phyloP scores from a whole-genome alignment of 1,140 invertebrate species.

The Dufourea novaeangliae region DNA sequence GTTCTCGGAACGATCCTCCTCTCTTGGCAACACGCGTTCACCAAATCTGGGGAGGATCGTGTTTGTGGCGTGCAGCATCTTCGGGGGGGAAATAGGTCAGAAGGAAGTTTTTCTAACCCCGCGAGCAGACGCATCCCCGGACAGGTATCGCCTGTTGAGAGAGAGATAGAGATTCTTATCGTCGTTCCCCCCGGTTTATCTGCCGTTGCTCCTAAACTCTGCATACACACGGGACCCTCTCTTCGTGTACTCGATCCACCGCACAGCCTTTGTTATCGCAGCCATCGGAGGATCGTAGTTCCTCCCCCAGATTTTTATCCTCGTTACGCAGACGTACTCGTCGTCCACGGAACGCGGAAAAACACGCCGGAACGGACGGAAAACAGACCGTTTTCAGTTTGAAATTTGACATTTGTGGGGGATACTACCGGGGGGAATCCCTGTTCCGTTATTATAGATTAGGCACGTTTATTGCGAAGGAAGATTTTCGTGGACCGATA shows the following conservation, averaged over 20 bases:
- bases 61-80: background rate
- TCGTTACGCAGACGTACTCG: background rate
- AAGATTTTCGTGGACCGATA: too few relatives aligned
- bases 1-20: background rate
- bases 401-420: too few relatives aligned
- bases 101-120: constrained; percentile 38
- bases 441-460: too few relatives aligned
- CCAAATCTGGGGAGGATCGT: background rate
- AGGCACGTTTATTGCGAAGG: too few relatives aligned
- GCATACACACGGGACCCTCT: constrained; percentile 3
- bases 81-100: constrained; percentile 43
- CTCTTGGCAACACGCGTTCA: background rate
- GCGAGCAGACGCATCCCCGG: background rate
- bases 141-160: constrained; percentile 48
- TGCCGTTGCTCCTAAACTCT: background rate
- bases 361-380: background rate
- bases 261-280: constrained; percentile 14
- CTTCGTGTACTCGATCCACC: background rate
- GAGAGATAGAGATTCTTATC: constrained; percentile 25
- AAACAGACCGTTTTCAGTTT: too few relatives aligned
- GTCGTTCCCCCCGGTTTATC: too few relatives aligned
- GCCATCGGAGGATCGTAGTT: background rate
- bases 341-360: too few relatives aligned
- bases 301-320: constrained; percentile 12
- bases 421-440: too few relatives aligned